Conservation (phyloP, 2,888 invertebrate species). For the Caenorhabditis sulstoni region DNA sequence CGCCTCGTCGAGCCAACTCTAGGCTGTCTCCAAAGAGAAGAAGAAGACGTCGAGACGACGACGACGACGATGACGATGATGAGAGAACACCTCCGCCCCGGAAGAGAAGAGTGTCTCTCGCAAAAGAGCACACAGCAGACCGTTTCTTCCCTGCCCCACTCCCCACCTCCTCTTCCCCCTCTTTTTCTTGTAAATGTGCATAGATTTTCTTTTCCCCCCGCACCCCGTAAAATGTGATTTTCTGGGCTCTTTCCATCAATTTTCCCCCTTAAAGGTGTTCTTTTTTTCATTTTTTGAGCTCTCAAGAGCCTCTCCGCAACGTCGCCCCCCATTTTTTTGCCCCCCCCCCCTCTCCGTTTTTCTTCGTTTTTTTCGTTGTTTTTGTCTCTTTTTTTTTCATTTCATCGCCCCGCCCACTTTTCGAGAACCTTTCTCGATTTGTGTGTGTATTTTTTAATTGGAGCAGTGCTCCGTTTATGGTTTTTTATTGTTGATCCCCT, state of each 20-base stretch:
- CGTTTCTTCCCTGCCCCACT: neutral
- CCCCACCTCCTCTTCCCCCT: neutral
- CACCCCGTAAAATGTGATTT: conserved; percentile 28
- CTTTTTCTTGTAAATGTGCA: conserved; percentile 54
- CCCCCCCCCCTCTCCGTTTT: conserved; percentile 1
- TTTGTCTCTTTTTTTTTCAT: neutral
- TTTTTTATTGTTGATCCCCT: conserved; percentile 36
- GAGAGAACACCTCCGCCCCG: neutral
- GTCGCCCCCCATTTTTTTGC: conserved; percentile 7
- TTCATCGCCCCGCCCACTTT: neutral
- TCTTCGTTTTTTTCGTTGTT: conserved; percentile 24
- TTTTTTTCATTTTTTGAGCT: conserved; percentile 6
- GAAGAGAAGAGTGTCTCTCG: too few species aligned
- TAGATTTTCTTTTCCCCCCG: conserved; percentile 21
- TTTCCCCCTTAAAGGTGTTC: conserved; percentile 14
- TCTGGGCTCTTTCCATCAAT: conserved; percentile 21
- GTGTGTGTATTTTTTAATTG: conserved; percentile 39
- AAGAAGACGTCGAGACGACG: too few species aligned
- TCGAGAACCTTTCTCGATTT: conserved; percentile 4
- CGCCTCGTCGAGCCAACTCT: conserved; percentile 24
- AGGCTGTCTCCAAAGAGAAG: neutral
- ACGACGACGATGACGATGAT: neutral
- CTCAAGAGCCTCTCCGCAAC: neutral
- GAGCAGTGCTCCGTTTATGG: conserved; percentile 45
- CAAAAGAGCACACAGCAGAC: too few species aligned